Evolutionary conservation across 2,797 vertebrate species (phyloP).

Genomic region (Sebastes goodei): DNA sequence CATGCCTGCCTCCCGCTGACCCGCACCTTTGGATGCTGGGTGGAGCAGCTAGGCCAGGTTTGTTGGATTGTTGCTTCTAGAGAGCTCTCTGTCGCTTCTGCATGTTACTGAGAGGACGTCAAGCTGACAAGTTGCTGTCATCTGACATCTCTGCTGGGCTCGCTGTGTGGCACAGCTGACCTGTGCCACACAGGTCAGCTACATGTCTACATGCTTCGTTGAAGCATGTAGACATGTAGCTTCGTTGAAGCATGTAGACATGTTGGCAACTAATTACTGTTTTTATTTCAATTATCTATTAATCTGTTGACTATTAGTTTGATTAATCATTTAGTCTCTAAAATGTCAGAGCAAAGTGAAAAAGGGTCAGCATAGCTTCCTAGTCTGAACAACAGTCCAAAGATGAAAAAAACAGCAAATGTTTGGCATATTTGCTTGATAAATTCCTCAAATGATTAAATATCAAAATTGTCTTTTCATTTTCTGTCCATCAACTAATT

Average conservation of each 20-base stretch:
- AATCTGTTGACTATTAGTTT: not conserved
- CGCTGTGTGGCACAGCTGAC: not conserved
- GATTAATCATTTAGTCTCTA: not conserved
- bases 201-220: not conserved
- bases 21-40: slow-evolving; percentile 77
- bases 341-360: not conserved
- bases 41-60: slow-evolving; percentile 87
- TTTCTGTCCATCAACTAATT: not conserved
- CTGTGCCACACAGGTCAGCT: not conserved
- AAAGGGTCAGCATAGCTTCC: not conserved
- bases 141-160: slow-evolving; percentile 12
- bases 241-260: slow-evolving; percentile 28
- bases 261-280: not conserved
- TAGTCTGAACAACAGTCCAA: not conserved
- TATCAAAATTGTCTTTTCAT: not conserved
- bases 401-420: not conserved
- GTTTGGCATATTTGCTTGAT: not conserved
- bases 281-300: not conserved
- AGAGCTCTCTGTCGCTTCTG: slow-evolving; percentile 26
- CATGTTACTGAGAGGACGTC: slow-evolving; percentile 41
- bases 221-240: slow-evolving; percentile 27
- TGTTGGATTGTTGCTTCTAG: slow-evolving; percentile 73
- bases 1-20: slow-evolving; percentile 67
- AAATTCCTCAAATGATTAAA: not conserved
- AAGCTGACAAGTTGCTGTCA: slow-evolving; percentile 8